These are phyloP conservation scores for Xestia c-nigrum DNA, from an alignment of 2,888 invertebrate species.

Conservation along the genomic window DNA sequence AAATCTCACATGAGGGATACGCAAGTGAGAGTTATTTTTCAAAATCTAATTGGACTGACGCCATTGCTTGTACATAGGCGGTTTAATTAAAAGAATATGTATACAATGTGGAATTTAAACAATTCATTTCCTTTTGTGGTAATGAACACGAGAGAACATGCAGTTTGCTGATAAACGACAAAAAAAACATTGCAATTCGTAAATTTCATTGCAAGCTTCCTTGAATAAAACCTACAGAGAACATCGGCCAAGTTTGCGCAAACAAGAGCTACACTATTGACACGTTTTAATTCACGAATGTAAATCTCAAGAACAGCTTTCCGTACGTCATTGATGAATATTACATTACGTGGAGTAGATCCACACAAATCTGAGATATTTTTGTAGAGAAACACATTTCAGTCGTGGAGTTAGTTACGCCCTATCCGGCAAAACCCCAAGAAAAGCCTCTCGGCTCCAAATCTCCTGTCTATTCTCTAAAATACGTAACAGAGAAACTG, in stretches of 20 bases:
- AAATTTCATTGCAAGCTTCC: slow-evolving; percentile 26
- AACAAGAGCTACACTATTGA: slow-evolving; percentile 51
- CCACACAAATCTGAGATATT: slow-evolving; percentile 78
- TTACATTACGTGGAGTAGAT: slow-evolving; percentile 70
- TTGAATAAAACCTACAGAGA: slow-evolving; percentile 43
- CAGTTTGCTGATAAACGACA: slow-evolving; percentile 10
- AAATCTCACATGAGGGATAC: slow-evolving; percentile 82
- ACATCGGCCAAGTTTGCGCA: slow-evolving; percentile 33
- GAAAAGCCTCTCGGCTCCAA: slow-evolving; percentile 78
- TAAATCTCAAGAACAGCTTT: slow-evolving; percentile 45
- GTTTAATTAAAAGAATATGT: slow-evolving; percentile 40
- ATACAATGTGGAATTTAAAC: slow-evolving; percentile 10
- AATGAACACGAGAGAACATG: slow-evolving; percentile 21
- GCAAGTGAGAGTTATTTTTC: slow-evolving; percentile 72
- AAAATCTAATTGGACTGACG: slow-evolving; percentile 60
- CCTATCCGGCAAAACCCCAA: slow-evolving; percentile 77
- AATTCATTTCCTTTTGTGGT: slow-evolving; percentile 26
- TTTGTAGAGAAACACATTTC: slow-evolving; percentile 83
- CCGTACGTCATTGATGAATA: slow-evolving; percentile 57
- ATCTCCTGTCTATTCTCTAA: slow-evolving; percentile 79
- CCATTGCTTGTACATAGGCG: slow-evolving; percentile 30
- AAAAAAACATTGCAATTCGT: slow-evolving; percentile 25
- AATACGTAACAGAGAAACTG: slow-evolving; percentile 70
- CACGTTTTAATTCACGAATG: slow-evolving; percentile 58
- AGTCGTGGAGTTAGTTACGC: slow-evolving; percentile 84